Percentiles rank a stretch among this genome's conserved stretches.
These are phyloP conservation scores for Oeneis ivallda DNA, from an alignment of 2,888 invertebrate species.

Conservation along the genomic window DNA sequence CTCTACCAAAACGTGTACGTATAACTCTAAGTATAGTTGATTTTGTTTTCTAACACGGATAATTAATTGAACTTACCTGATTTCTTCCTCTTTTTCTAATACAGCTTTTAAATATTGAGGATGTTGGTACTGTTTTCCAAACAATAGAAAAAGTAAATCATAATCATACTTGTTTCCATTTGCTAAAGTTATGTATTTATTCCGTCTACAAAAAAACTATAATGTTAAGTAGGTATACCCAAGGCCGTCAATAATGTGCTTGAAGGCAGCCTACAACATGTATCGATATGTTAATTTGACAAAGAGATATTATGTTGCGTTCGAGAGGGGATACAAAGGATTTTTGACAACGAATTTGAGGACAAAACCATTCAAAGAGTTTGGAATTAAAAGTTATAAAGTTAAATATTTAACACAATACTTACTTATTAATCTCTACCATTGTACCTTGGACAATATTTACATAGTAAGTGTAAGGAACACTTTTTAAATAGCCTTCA, in stretches of 20 bases:
- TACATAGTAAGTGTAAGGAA: conserved; percentile 84
- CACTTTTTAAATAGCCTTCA: conserved; percentile 76
- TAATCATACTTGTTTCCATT: conserved; percentile 69
- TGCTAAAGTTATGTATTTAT: conserved; percentile 75
- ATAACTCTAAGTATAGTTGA: no score
- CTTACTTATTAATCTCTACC: conserved; percentile 79
- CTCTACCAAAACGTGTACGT: no score
- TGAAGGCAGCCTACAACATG: no score
- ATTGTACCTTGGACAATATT: conserved; percentile 83
- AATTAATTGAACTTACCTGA: conserved; percentile 10
- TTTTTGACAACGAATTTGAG: no score
- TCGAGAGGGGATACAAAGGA: no score
- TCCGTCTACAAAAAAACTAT: conserved; percentile 63
- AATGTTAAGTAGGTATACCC: not conserved
- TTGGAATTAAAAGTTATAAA: no score
- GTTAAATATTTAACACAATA: no score
- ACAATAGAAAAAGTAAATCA: conserved; percentile 79
- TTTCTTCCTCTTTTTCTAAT: conserved; percentile 45
- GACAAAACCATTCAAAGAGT: no score
- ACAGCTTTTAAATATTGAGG: conserved; percentile 64
- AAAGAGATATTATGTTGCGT: no score
- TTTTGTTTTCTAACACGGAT: no score
- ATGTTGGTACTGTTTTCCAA: conserved; percentile 81
- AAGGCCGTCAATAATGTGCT: no score
- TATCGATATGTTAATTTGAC: no score